These are phyloP conservation scores for Xestia xanthographa DNA, from an alignment of 2,888 invertebrate genomes.

Conservation along the genomic window DNA sequence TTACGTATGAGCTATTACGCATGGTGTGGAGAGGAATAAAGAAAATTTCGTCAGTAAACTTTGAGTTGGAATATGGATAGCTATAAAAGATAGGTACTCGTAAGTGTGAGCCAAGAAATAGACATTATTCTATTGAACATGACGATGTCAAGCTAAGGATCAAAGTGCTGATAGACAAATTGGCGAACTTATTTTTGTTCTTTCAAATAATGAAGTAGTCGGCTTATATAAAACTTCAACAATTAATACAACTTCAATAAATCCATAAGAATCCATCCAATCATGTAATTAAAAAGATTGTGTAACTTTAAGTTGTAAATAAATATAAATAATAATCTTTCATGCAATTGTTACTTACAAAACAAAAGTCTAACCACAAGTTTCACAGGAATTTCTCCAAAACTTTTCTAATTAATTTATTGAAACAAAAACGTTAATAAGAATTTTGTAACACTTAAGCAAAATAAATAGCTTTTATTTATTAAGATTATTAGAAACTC, in stretches of 20 bases:
- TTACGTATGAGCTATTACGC: no score
- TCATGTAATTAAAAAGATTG: no score
- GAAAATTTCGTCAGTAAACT: background rate
- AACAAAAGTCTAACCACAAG: background rate
- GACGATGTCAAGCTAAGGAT: background rate
- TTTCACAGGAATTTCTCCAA: background rate
- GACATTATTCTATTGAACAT: background rate
- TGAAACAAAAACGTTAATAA: constrained; percentile 17
- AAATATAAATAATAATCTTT: background rate
- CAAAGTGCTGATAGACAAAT: background rate
- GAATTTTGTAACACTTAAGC: background rate
- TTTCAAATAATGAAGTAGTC: background rate
- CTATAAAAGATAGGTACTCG: no score
- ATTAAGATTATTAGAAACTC: background rate
- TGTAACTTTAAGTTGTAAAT: no score
- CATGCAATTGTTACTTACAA: background rate
- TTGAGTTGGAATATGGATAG: background rate
- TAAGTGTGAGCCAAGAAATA: background rate
- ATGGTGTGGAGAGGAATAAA: background rate
- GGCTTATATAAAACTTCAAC: background rate
- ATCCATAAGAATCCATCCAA: no score
- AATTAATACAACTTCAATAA: no score
- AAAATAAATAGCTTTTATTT: background rate
- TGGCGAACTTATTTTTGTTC: no score
- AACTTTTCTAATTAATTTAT: constrained; percentile 22